Base-by-base conservation (phyloP, 2,888 invertebrate species). In the Tenthredo notha region DNA sequence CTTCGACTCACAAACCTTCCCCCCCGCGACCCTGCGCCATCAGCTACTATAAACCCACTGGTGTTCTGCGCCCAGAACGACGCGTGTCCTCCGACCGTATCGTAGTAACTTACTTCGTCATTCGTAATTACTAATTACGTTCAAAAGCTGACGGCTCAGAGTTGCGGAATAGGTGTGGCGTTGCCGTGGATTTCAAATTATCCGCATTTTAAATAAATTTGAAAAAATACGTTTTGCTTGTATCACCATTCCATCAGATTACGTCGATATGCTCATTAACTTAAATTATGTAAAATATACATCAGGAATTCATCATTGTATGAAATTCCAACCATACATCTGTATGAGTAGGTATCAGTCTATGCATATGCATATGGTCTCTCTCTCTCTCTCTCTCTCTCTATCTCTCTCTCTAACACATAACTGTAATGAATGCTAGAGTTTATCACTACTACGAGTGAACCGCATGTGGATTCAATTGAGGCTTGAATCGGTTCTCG, bases 341-440 rank as follows among this genome's bases (percentile, higher is more conserved):
- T 58, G 2, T 10, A 50, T n/a, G n/a, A 50, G 18, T 1, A 18
- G 50, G 7, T 18, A 50, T 18, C 18, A 50, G 18, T 33, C 33
- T 33, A 33, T 33, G 4, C 33, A 37, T 37, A 37, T 37, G 4
- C 4, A 37, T n/a, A 50, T 50, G 18, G 18, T 50, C 50, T 50
- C n/a, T n/a, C 50, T 50, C 18, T 50, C 50, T 50, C 50, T 50
- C 50, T 50, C n/a, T n/a, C n/a, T n/a, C n/a, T n/a, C n/a, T n/a
- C n/a, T n/a, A n/a, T n/a, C 18, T 18, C 29, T 33, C 67, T 67
- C 5, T 40, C 21, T n/a, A 43, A 21, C 72, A 43, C 72, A 74
- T 74, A 74, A 74, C 72, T 74, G 72, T 74, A 74, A 74, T 74
- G 72, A 74, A 74, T 74, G 33, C 54, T 77, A 50, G 33, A 25